Base-by-base conservation (phyloP, 2,797 vertebrate genomes). In the Gymnothorax javanicus region DNA sequence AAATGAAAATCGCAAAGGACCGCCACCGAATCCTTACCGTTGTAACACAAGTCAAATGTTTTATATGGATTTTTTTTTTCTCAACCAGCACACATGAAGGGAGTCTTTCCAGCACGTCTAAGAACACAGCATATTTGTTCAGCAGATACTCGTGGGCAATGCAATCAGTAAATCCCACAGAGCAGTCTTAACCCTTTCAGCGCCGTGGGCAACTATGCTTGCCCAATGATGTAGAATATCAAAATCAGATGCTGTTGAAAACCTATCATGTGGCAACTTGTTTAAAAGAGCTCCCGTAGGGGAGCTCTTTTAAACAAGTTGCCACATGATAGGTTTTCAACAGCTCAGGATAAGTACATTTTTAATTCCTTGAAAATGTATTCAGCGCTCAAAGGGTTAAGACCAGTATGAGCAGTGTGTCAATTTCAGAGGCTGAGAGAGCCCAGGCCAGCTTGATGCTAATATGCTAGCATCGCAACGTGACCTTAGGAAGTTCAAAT, bases 391-490 rank as follows among this genome's bases (percentile, higher is more conserved):
- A 7, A 6, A 9, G 67, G 56, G 64, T 58, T 11, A 17, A 17
- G 71, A 27, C 50, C n/a, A 60, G 84, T 33, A 67, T 15, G 84
- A 54, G 52, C n/a, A 75, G 71, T 4, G 50, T 59, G 82, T 69
- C 91, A 92, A 43, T 43, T 43, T 89, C 91, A 62, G 87, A 89
- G 89, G 91, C 92, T 82, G 92, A 86, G 92, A 93, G 91, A 90
- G 91, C 92, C 90, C 93, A 90, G 93, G 89, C 88, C 91, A 93
- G 91, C 90, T 93, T 89, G 88, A 93, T 90, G 91, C 89, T 93
- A 94, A 59, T 59, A 13, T 59, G 58, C 58, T 59, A 6, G 8
- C 13, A 59, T 13, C 33, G 33, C 33, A 43, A 2, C 0, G 58
- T 59, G 3, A 11, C 58, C 58, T 59, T 11, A 59, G 58, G 58